Conservation (phyloP, 1,140 invertebrate species). For the Coptotermes formosanus region DNA sequence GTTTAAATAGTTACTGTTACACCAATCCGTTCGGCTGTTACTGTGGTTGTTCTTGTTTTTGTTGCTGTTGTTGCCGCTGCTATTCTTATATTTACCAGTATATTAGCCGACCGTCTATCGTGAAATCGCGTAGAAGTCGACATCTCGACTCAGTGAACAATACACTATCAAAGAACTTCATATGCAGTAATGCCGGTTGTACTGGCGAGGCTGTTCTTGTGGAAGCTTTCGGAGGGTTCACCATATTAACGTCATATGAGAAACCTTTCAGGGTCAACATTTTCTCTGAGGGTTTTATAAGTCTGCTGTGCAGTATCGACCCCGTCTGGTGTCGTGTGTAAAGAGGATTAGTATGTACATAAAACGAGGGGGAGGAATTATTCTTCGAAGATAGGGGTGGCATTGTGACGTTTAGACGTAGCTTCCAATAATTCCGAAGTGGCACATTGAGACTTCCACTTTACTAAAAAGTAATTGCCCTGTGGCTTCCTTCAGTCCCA, state of each 20-base stretch:
- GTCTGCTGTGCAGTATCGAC: background rate
- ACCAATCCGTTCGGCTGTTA: too few relatives aligned
- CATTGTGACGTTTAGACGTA: background rate
- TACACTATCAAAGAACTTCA: too few relatives aligned
- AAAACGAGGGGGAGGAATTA: background rate
- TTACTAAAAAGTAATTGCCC: too few relatives aligned
- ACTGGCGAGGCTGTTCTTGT: background rate
- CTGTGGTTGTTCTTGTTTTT: too few relatives aligned
- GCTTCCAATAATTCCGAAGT: background rate
- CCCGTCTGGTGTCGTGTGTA: background rate
- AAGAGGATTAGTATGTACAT: constrained; percentile 19
- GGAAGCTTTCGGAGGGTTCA: background rate
- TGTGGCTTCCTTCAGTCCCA: too few relatives aligned
- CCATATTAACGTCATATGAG: background rate
- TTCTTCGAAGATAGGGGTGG: background rate
- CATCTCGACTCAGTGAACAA: too few relatives aligned
- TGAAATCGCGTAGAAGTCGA: too few relatives aligned
- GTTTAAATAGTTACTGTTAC: too few relatives aligned
- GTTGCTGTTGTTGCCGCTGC: too few relatives aligned
- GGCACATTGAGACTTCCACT: background rate
- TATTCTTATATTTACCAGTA: too few relatives aligned
- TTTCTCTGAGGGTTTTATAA: constrained; percentile 3
- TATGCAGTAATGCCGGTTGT: background rate
- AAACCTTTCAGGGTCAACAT: constrained; percentile 15
- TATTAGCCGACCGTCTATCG: too few relatives aligned